These are phyloP conservation scores for Ahaetulla prasina DNA, from an alignment of 2,113 vertebrate genomes.

Conservation along the genomic window DNA sequence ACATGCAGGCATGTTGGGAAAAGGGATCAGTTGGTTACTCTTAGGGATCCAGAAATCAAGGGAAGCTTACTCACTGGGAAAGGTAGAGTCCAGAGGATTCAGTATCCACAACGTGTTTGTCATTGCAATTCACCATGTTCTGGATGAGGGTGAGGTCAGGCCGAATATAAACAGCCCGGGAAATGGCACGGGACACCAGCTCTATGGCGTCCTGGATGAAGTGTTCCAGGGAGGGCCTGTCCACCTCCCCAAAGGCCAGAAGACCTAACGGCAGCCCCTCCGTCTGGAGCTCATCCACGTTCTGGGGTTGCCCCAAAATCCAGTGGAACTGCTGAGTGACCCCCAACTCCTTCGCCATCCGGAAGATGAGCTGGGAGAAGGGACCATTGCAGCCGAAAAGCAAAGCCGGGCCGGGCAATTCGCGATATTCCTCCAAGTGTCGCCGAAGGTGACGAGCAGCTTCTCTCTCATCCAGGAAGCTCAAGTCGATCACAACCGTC, in stretches of 20 bases:
- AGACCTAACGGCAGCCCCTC: conserved; percentile 82
- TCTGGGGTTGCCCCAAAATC: conserved; percentile 86
- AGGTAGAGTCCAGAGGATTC: conserved; percentile 73
- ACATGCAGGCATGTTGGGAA: not conserved
- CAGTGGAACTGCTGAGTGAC: conserved; percentile 79
- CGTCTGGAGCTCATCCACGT: conserved; percentile 75
- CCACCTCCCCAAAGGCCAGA: conserved; percentile 84
- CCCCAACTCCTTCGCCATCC: conserved; percentile 65
- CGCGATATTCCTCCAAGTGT: conserved; percentile 48
- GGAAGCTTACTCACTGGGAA: conserved; percentile 68
- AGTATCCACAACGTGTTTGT: conserved; percentile 47
- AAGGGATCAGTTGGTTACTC: not conserved
- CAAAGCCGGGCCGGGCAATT: conserved; percentile 69
- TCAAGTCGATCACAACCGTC: conserved; percentile 74
- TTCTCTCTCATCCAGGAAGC: conserved; percentile 48
- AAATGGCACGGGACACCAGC: conserved; percentile 75
- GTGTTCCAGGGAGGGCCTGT: conserved; percentile 79
- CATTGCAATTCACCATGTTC: conserved; percentile 72
- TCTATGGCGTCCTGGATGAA: conserved; percentile 80
- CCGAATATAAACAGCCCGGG: conserved; percentile 56
- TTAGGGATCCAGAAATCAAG: not conserved
- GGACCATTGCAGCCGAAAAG: conserved; percentile 80
- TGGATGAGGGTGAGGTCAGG: conserved; percentile 74
- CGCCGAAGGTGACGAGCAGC: conserved; percentile 64
- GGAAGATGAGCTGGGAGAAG: conserved; percentile 70